These are phyloP conservation scores for Synanthedon tipuliformis DNA, from an alignment of 2,888 invertebrate genomes.

Conservation along the genomic window DNA sequence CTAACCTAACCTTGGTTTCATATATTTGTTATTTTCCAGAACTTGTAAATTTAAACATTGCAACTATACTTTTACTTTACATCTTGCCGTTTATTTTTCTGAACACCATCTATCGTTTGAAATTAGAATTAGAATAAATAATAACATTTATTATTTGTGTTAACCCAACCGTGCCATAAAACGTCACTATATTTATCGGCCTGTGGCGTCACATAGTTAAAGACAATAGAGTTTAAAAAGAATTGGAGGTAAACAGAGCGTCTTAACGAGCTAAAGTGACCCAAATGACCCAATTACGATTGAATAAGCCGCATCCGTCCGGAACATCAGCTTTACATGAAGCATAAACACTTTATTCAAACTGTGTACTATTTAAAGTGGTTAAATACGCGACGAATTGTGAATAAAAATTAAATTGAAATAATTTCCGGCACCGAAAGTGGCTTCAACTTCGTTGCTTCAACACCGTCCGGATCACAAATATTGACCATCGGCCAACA, in stretches of 20 bases:
- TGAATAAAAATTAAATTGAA: conserved; percentile 30
- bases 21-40: no score
- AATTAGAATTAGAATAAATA: no score
- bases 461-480: conserved; percentile 36
- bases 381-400: neutral
- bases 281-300: neutral
- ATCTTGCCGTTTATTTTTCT: no score
- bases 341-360: neutral
- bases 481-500: conserved; percentile 62
- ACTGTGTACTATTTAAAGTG: neutral
- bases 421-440: conserved; percentile 30
- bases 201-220: neutral
- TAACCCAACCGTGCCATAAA: no score
- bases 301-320: neutral
- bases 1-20: no score
- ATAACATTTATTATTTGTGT: no score
- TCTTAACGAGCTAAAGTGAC: neutral
- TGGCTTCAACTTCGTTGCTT: conserved; percentile 21
- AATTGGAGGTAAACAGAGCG: neutral
- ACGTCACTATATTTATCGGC: no score
- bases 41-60: no score
- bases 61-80: no score
- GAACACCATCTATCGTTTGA: no score
- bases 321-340: neutral
- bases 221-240: neutral